These are phyloP conservation scores for Drosophila neocordata DNA, from an alignment of 1,140 invertebrate species.

Conservation along the genomic window DNA sequence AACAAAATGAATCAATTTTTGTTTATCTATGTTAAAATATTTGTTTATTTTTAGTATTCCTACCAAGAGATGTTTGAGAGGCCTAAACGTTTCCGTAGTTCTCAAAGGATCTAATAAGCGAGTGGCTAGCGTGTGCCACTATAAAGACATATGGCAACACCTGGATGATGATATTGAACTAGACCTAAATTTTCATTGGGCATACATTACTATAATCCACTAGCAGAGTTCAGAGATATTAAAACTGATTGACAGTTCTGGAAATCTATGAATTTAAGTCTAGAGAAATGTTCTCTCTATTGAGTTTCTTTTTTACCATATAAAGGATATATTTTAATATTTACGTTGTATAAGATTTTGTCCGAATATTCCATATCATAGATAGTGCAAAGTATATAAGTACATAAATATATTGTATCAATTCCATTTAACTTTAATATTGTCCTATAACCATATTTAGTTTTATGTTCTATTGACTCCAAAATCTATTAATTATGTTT, in stretches of 20 bases:
- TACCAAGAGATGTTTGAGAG: background rate
- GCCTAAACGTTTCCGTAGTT: background rate
- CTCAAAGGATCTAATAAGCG: conserved; percentile 35
- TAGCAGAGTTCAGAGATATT: background rate
- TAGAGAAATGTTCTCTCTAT: no score
- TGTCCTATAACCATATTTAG: no score
- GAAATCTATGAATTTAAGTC: no score
- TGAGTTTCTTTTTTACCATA: no score
- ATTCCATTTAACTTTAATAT: no score
- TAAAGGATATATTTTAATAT: no score
- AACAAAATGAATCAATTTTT: conserved; percentile 46
- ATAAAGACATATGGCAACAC: conserved; percentile 35
- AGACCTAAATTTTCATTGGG: background rate
- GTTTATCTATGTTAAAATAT: conserved; percentile 25
- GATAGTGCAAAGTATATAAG: no score
- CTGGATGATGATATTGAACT: conserved; percentile 24
- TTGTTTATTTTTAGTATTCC: conserved; percentile 24
- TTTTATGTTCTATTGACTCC: no score
- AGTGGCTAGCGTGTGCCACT: conserved; percentile 42
- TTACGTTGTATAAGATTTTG: no score
- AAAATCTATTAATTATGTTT: no score
- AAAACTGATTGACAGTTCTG: background rate
- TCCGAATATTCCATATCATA: no score
- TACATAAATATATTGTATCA: no score
- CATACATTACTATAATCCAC: background rate